Evolutionary conservation across 2,797 vertebrate species (phyloP).

Genomic region (Acanthurus leucopareius): DNA sequence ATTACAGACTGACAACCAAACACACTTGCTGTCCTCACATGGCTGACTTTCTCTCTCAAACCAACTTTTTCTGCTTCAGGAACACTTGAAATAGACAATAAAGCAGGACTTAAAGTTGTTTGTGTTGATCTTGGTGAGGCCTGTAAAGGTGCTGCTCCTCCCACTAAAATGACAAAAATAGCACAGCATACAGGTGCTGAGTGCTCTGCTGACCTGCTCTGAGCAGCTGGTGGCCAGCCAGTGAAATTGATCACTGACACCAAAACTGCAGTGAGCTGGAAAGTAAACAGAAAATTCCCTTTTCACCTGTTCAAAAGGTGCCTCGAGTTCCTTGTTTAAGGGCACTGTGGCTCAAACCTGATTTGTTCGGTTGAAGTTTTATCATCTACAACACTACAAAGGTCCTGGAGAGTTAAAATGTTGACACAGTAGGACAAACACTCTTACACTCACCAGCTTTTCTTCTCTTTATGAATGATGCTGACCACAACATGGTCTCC

Average conservation of each 20-base stretch:
- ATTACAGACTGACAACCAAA: too few relatives aligned
- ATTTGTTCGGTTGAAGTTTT: not conserved
- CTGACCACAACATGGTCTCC: conserved; percentile 88
- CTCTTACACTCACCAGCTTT: conserved; percentile 83
- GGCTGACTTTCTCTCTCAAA: not conserved
- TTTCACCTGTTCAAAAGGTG: not conserved
- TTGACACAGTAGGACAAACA: not conserved
- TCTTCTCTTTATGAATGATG: conserved; percentile 89
- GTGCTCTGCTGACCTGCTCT: conserved; percentile 3
- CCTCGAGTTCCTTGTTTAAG: not conserved
- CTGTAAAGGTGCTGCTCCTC: not conserved
- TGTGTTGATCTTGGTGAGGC: not conserved
- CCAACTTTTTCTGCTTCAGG: not conserved
- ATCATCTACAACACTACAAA: not conserved
- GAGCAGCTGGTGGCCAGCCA: conserved; percentile 4
- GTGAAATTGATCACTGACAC: not conserved
- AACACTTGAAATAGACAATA: not conserved
- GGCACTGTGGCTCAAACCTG: not conserved
- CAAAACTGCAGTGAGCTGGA: not conserved
- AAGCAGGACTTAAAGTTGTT: not conserved
- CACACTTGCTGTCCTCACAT: too few relatives aligned
- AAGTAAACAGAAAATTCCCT: not conserved
- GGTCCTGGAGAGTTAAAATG: not conserved
- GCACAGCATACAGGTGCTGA: not conserved
- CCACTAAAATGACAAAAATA: conserved; percentile 1